Evolutionary conservation across 53 echinoderm and acorn worm species (phyloP).

Genomic region (Zoroaster sp.): DNA sequence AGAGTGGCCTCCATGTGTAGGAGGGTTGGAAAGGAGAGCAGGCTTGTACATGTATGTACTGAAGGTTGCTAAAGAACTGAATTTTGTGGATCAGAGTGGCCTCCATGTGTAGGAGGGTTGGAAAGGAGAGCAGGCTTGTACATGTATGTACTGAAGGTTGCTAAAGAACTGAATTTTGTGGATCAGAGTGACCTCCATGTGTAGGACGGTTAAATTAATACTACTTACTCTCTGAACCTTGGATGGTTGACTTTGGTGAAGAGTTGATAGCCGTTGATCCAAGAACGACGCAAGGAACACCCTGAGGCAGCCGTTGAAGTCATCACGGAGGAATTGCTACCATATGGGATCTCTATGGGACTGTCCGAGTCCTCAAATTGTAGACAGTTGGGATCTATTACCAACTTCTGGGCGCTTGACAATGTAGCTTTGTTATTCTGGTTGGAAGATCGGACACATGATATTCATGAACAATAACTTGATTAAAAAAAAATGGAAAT

Average conservation of each 20-base stretch:
- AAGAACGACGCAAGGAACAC: slow-evolving; percentile 60
- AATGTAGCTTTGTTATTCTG: slow-evolving; percentile 19
- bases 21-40: too few species aligned
- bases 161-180: too few species aligned
- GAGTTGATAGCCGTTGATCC: slow-evolving; percentile 85
- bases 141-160: too few species aligned
- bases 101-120: too few species aligned
- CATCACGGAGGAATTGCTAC: background rate
- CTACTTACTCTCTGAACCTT: slow-evolving; percentile 74
- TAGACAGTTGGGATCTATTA: slow-evolving; percentile 3
- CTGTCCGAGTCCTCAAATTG: slow-evolving; percentile 21
- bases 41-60: too few species aligned
- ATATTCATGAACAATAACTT: too few species aligned
- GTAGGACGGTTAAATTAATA: background rate
- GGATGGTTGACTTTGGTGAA: slow-evolving; percentile 84
- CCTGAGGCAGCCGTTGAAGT: background rate
- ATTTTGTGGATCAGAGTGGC: too few species aligned
- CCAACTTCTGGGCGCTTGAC: slow-evolving; percentile 19
- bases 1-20: too few species aligned
- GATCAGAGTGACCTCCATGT: background rate
- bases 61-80: too few species aligned
- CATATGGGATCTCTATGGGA: background rate
- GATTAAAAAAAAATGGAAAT: too few species aligned
- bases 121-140: too few species aligned
- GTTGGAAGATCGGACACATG: too few species aligned